Evolutionary conservation across 2,888 invertebrate species (phyloP).

Genomic region (Caenorhabditis sp.): DNA sequence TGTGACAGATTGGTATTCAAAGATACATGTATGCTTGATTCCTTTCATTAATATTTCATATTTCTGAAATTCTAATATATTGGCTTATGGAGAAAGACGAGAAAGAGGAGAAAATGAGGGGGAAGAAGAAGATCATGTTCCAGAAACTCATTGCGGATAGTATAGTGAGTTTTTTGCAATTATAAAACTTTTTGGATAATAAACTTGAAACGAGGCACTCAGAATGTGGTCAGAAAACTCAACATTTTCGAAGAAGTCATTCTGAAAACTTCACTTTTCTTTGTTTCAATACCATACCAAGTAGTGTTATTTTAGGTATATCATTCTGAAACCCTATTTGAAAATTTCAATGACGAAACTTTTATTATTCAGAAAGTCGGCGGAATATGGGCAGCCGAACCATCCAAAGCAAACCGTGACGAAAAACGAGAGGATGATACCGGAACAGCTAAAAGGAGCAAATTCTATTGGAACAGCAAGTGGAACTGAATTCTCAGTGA

Average conservation of each 20-base stretch:
- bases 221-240: too few relatives aligned
- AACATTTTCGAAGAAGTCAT: too few relatives aligned
- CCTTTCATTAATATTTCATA: not conserved
- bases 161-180: constrained; percentile 45
- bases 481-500: constrained; percentile 28
- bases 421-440: constrained; percentile 59
- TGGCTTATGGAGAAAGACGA: not conserved
- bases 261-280: too few relatives aligned
- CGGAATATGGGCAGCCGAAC: constrained; percentile 43
- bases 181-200: too few relatives aligned
- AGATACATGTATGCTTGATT: not conserved
- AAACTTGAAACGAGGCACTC: too few relatives aligned
- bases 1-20: constrained; percentile 20
- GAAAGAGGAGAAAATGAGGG: constrained; percentile 5
- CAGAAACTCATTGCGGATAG: constrained; percentile 40
- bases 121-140: constrained; percentile 12
- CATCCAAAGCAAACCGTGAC: constrained; percentile 31
- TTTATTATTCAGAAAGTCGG: constrained; percentile 52
- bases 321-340: too few relatives aligned
- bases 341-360: too few relatives aligned
- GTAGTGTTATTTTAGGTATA: too few relatives aligned
- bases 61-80: not conserved
- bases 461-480: constrained; percentile 46
- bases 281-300: too few relatives aligned
- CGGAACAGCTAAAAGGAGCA: constrained; percentile 11